Evolutionary conservation across 2,888 invertebrate species (phyloP).

Genomic region (Pherbina coryleti): DNA sequence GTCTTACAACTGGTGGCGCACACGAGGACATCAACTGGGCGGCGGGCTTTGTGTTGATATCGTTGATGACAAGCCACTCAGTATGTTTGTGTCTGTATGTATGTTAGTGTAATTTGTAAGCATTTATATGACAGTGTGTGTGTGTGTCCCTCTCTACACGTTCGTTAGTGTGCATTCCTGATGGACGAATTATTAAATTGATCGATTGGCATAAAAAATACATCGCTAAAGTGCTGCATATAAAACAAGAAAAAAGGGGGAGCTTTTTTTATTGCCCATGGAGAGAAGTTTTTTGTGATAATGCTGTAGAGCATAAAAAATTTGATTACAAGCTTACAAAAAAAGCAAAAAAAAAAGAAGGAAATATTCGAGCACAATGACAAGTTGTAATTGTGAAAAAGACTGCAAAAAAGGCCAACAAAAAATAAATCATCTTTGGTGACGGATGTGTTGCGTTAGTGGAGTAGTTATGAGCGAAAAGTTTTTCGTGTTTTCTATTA

Average conservation of each 20-base stretch:
- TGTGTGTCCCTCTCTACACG: not conserved
- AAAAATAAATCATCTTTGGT: too few species aligned
- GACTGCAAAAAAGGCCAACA: too few species aligned
- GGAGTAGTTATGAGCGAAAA: too few species aligned
- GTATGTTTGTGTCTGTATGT: too few species aligned
- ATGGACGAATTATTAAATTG: conserved; percentile 42
- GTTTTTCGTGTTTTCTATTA: too few species aligned
- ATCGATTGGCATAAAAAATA: conserved; percentile 33
- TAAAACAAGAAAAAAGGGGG: not conserved
- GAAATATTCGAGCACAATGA: too few species aligned
- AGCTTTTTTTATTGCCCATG: not conserved
- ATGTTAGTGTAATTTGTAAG: not conserved
- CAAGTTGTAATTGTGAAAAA: too few species aligned
- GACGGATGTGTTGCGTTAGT: too few species aligned
- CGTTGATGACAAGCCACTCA: not conserved
- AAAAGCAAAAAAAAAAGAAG: too few species aligned
- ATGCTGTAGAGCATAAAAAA: not conserved
- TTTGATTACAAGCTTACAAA: conserved; percentile 6
- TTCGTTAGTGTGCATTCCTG: conserved; percentile 4
- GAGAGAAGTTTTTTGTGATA: not conserved
- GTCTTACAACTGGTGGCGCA: conserved; percentile 2
- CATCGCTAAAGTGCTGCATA: not conserved
- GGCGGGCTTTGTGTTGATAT: not conserved
- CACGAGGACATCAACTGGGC: not conserved
- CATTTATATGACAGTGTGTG: not conserved